phyloP scores from a whole-genome alignment of 2,113 vertebrate genomes.

The Murina feae region DNA sequence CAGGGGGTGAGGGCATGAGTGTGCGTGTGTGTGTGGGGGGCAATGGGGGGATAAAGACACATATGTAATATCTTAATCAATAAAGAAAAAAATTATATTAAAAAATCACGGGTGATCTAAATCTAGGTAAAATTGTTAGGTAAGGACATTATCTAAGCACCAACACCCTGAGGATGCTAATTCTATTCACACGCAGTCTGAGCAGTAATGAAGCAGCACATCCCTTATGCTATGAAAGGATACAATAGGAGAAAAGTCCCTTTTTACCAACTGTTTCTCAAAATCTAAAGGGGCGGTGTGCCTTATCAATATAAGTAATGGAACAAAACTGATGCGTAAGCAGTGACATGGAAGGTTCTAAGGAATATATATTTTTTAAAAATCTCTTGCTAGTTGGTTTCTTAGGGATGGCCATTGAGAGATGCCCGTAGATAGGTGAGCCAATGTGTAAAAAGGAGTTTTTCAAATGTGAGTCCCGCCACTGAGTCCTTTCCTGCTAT shows the following conservation, averaged over 20 bases:
- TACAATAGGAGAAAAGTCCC: neutral
- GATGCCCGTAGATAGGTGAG: neutral
- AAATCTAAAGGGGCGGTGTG: neutral
- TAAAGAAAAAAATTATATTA: no score
- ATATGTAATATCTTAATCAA: no score
- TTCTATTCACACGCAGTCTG: conserved; percentile 16
- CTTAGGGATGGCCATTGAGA: neutral
- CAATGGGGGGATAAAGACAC: no score
- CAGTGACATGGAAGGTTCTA: neutral
- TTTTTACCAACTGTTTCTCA: neutral
- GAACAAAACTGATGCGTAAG: neutral
- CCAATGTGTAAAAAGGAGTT: neutral
- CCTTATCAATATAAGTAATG: conserved; percentile 22
- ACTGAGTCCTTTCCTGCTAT: neutral
- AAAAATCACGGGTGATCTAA: conserved; percentile 34
- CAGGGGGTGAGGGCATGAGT: no score
- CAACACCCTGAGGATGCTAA: conserved; percentile 37
- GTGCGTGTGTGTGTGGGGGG: no score
- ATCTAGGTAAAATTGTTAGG: conserved; percentile 40
- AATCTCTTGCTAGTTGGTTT: neutral
- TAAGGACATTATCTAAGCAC: conserved; percentile 50
- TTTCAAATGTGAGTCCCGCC: neutral
- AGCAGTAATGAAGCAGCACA: conserved; percentile 9
- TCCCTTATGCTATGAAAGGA: neutral
- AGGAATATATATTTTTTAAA: neutral